These are phyloP conservation scores for Branchipolynoe longqiensis DNA, from an alignment of 2,888 invertebrate genomes.

Conservation along the genomic window DNA sequence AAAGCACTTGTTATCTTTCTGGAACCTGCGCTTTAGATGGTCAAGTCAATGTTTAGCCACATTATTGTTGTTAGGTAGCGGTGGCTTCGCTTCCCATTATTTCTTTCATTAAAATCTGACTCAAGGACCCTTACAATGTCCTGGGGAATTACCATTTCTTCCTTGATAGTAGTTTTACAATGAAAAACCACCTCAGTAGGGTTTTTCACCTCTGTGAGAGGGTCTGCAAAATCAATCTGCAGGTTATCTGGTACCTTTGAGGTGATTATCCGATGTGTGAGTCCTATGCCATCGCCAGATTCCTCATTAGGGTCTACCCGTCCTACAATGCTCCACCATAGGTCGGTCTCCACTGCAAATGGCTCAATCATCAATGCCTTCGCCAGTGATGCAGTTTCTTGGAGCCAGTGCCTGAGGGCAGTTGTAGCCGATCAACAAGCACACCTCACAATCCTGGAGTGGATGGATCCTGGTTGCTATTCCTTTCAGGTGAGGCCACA, in stretches of 20 bases:
- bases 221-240: too few species aligned
- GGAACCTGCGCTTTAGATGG: background rate
- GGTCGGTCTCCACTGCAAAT: background rate
- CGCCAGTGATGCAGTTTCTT: background rate
- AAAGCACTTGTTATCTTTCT: background rate
- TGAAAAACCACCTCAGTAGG: background rate
- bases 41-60: background rate
- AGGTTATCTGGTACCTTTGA: too few species aligned
- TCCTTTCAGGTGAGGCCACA: too few species aligned
- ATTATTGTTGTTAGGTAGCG: conserved; percentile 55
- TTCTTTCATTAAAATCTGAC: background rate
- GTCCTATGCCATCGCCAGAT: background rate
- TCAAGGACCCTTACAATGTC: background rate
- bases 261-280: background rate
- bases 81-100: conserved; percentile 52
- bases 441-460: conserved; percentile 29
- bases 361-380: background rate
- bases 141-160: background rate
- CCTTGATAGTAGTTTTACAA: background rate
- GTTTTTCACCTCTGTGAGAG: background rate
- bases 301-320: background rate
- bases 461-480: too few species aligned
- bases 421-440: conserved; percentile 24
- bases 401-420: conserved; percentile 44
- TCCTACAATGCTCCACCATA: background rate